phyloP scores from a whole-genome alignment of 1,140 invertebrate genomes.

The Metaphire vulgaris region DNA sequence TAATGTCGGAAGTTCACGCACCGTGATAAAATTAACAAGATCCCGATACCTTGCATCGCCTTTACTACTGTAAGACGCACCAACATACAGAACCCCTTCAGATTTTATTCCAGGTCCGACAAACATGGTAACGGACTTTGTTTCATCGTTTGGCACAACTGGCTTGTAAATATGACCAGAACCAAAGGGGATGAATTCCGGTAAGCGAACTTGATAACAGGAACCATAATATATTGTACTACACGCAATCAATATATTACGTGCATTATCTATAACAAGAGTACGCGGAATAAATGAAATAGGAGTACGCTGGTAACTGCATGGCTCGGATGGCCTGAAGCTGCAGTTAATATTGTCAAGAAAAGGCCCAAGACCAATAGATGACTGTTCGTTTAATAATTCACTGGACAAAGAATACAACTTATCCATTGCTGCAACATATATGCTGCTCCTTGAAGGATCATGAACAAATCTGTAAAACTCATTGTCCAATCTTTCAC shows the following conservation, averaged over 20 bases:
- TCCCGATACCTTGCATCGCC: not conserved
- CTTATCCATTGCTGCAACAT: not conserved
- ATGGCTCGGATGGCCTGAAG: not conserved
- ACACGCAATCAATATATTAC: not conserved
- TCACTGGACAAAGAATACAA: not conserved
- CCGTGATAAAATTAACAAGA: not conserved
- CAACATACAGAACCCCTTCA: not conserved
- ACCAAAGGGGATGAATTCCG: not conserved
- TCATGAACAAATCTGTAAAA: not conserved
- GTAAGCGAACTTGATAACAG: slow-evolving; percentile 3
- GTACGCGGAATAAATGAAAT: not conserved
- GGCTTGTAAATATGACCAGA: not conserved
- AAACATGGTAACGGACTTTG: not conserved
- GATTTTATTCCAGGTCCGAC: not conserved
- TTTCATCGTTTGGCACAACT: slow-evolving; percentile 10
- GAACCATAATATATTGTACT: not conserved
- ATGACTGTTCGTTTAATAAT: not conserved
- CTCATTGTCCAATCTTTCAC: too few species aligned
- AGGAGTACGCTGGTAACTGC: not conserved
- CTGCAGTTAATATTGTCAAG: not conserved
- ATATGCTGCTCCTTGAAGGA: not conserved
- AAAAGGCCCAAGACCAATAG: not conserved
- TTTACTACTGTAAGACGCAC: not conserved
- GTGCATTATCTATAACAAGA: not conserved
- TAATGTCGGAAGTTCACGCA: not conserved